phyloP scores from a whole-genome alignment of 2,888 invertebrate genomes.

The Electrophaes corylata region DNA sequence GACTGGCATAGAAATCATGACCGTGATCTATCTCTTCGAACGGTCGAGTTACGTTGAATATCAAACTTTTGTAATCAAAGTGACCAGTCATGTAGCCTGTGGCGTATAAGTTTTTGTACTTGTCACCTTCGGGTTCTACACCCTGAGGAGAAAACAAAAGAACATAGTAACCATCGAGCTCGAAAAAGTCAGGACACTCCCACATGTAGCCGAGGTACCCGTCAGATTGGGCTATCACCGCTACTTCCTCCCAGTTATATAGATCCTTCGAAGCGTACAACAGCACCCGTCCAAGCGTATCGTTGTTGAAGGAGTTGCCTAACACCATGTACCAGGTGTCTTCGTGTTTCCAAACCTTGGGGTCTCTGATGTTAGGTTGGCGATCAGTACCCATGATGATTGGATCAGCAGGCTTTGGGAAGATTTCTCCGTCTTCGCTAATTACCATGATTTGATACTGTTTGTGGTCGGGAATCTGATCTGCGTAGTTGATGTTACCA shows the following conservation, averaged over 20 bases:
- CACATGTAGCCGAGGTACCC: constrained; percentile 72
- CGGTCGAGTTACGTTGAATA: constrained; percentile 52
- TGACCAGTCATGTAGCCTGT: constrained; percentile 71
- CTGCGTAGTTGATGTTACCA: constrained; percentile 61
- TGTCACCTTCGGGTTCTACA: constrained; percentile 45
- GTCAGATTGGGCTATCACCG: constrained; percentile 60
- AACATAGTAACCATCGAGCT: constrained; percentile 61
- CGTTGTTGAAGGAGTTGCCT: constrained; percentile 65
- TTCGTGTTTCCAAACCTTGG: constrained; percentile 74
- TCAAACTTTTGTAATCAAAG: constrained; percentile 60
- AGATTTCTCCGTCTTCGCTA: constrained; percentile 62
- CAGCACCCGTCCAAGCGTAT: constrained; percentile 59
- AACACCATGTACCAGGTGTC: constrained; percentile 71
- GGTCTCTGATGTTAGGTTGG: constrained; percentile 75
- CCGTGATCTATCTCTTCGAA: constrained; percentile 70
- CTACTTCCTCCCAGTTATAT: constrained; percentile 57
- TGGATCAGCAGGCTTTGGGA: constrained; percentile 68
- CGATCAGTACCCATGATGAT: constrained; percentile 56
- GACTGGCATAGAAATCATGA: constrained; percentile 77
- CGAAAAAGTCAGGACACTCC: constrained; percentile 82
- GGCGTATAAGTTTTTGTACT: constrained; percentile 59
- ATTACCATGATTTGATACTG: constrained; percentile 65
- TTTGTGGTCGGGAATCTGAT: constrained; percentile 53
- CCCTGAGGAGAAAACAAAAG: constrained; percentile 77
- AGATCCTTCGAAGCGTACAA: constrained; percentile 66